Conservation (phyloP, 2,797 vertebrate species). For the Micrastur ruficollis region DNA sequence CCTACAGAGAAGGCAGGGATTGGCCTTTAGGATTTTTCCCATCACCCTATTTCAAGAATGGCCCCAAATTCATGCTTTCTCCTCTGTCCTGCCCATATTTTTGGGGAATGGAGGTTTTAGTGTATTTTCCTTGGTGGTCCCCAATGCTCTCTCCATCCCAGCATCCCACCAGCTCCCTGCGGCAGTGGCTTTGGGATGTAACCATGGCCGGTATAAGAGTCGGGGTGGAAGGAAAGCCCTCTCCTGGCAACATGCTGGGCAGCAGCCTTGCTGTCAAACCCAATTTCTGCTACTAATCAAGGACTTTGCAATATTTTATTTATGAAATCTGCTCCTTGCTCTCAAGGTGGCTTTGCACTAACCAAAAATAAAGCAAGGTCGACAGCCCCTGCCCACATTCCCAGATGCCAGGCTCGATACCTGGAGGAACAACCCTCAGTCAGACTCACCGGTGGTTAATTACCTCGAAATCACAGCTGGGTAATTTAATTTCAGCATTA, state of each 20-base stretch:
- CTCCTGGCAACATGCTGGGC: not conserved
- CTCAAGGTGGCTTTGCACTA: not conserved
- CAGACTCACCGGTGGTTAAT: not conserved
- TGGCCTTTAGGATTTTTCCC: not conserved
- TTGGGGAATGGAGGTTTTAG: not conserved
- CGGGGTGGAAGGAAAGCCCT: not conserved
- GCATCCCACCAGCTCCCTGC: not conserved
- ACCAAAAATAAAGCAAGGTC: not conserved
- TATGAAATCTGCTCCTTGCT: not conserved
- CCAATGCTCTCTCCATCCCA: rapidly evolving
- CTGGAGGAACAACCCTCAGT: rapidly evolving
- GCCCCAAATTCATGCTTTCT: not conserved
- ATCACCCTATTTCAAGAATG: not conserved
- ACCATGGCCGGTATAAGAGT: rapidly evolving
- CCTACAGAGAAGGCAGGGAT: rapidly evolving
- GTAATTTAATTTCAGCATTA: not conserved
- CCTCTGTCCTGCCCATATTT: not conserved
- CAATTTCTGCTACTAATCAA: not conserved
- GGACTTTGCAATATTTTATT: not conserved
- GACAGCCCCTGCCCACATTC: rapidly evolving
- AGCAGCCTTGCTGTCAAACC: not conserved
- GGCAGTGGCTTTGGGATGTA: not conserved
- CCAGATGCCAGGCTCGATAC: not conserved
- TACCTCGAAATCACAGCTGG: not conserved
- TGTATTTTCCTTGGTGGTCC: not conserved